Percentiles rank a stretch among this genome's conserved stretches.
Conservation (phyloP, 2,888 invertebrate species). For the Ellobium chinense region DNA sequence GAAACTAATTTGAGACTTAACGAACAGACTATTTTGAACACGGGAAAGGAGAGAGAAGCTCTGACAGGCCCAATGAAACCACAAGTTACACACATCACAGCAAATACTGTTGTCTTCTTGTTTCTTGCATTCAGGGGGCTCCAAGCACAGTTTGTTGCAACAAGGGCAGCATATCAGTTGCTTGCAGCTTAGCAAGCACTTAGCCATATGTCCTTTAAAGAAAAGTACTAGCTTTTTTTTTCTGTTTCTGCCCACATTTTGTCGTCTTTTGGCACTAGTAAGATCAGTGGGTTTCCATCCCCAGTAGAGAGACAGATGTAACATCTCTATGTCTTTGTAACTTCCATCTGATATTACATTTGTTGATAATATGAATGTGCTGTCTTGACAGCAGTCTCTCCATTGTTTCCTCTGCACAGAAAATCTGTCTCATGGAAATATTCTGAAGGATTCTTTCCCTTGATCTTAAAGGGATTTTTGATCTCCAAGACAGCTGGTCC, state of each 20-base stretch:
- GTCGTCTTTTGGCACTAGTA: background rate
- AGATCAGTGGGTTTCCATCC: background rate
- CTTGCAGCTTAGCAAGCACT: background rate
- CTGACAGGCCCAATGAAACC: background rate
- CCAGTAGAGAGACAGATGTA: background rate
- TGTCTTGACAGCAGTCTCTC: background rate
- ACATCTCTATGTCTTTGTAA: background rate
- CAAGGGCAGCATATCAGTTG: background rate
- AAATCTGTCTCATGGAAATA: background rate
- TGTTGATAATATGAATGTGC: background rate
- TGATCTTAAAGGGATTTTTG: background rate
- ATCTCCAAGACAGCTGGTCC: background rate
- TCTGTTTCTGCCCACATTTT: background rate
- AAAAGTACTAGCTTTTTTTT: background rate
- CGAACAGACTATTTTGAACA: too few species aligned
- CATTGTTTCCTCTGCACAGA: background rate
- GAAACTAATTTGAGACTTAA: too few species aligned
- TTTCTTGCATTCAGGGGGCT: background rate
- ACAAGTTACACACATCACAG: conserved; percentile 1
- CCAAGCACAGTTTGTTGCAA: background rate
- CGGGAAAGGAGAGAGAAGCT: too few species aligned
- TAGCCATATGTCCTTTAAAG: background rate
- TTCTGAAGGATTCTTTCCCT: background rate
- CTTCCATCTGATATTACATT: background rate
- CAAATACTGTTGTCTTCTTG: background rate